Percentiles rank a stretch among this genome's conserved stretches.
phyloP scores from a whole-genome alignment of 2,797 vertebrate species.

The Paratrypauchen microcephalus region DNA sequence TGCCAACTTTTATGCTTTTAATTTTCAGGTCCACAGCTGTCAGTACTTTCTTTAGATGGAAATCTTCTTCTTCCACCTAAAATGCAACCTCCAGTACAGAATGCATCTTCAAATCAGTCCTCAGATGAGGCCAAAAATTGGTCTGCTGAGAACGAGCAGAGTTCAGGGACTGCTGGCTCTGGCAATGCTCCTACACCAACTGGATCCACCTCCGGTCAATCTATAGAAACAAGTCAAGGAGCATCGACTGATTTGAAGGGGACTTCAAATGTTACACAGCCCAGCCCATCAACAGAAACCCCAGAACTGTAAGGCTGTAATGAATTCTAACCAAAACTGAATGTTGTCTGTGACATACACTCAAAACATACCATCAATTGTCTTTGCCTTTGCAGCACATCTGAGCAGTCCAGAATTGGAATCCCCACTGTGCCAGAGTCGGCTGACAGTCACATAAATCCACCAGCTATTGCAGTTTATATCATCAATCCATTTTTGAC shows the following conservation, averaged over 20 bases:
- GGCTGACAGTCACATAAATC: slow-evolving; percentile 84
- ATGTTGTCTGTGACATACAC: background rate
- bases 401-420: slow-evolving; percentile 88
- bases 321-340: background rate
- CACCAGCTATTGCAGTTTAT: slow-evolving; percentile 92
- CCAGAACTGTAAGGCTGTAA: slow-evolving; percentile 68
- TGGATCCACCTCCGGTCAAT: slow-evolving; percentile 70
- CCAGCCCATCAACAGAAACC: slow-evolving; percentile 67
- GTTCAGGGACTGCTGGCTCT: slow-evolving; percentile 58
- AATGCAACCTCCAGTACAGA: slow-evolving; percentile 69
- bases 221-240: slow-evolving; percentile 76
- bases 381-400: slow-evolving; percentile 40
- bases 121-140: slow-evolving; percentile 65
- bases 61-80: slow-evolving; percentile 89
- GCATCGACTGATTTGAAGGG: slow-evolving; percentile 75
- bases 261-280: slow-evolving; percentile 64
- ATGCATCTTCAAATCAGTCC: slow-evolving; percentile 55
- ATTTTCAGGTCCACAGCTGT: slow-evolving; percentile 87
- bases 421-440: slow-evolving; percentile 90
- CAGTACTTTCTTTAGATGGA: slow-evolving; percentile 87
- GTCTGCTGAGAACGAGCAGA: slow-evolving; percentile 72
- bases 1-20: background rate
- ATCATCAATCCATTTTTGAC: slow-evolving; percentile 94
- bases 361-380: background rate
- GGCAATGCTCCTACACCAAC: slow-evolving; percentile 69